Evolutionary conservation across 64 coral and sea anemone species (phyloP).

Genomic region (Actinia tenebrosa): DNA sequence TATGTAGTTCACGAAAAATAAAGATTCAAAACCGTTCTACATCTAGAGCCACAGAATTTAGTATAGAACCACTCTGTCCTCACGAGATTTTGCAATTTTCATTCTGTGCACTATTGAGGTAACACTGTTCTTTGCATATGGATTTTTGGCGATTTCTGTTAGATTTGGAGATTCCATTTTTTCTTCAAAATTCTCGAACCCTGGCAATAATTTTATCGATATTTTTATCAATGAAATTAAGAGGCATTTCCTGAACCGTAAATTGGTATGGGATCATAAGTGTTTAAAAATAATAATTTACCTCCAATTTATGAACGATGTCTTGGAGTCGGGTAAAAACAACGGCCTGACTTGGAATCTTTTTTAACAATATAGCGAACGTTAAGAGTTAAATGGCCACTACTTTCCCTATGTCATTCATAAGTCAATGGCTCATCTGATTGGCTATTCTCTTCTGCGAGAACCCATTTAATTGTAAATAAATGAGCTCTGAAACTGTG

Average conservation of each 20-base stretch:
- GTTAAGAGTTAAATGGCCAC: not conserved
- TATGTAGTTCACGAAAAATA: too few species aligned
- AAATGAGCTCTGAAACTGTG: not conserved
- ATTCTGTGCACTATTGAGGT: not conserved
- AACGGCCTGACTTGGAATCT: not conserved
- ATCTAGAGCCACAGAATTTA: too few species aligned
- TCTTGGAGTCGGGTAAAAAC: not conserved
- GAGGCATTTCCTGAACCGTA: not conserved
- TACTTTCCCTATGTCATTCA: not conserved
- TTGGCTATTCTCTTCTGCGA: not conserved
- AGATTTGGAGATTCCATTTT: not conserved
- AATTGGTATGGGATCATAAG: not conserved
- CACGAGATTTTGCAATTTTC: not conserved
- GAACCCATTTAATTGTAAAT: not conserved
- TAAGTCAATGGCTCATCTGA: not conserved
- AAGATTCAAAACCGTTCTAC: too few species aligned
- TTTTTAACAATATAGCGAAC: not conserved
- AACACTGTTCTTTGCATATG: not conserved
- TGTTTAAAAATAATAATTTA: not conserved
- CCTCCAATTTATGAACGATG: not conserved
- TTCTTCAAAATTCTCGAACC: not conserved
- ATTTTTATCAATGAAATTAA: not conserved
- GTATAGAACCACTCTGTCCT: too few species aligned
- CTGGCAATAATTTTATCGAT: not conserved
- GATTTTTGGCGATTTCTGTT: not conserved